Base-by-base conservation (phyloP, 2,888 invertebrate species). In the Herminia tarsipennalis region DNA sequence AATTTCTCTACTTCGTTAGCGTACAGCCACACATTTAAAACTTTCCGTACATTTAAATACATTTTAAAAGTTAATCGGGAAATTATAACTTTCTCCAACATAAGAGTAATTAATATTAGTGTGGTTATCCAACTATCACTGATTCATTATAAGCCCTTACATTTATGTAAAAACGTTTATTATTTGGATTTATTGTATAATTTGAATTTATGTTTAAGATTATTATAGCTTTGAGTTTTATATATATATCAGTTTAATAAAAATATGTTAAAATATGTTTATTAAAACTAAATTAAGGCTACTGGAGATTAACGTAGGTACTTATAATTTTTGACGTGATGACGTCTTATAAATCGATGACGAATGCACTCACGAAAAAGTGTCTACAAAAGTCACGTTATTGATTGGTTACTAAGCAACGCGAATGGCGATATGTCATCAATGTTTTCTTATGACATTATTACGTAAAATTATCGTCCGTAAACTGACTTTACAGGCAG, bases 81-180 rank as follows among this genome's bases (percentile, higher is more conserved):
- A 38, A 34, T 10, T 44, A 36, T 21, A 35, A 47, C 55, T 55
- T 64, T 60, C 46, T 33, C 29, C 39, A 55, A 40, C 36, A 9
- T 13, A 18, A 36, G 29, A 55, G 30, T 38, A 42, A 64, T 60
- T 44, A 45, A 59, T 54, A 59, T 45, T 13, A n/a, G 13, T 18
- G 41, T 37, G 30, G 46, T 59, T 37, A 42, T 48, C 42, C 21
- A 40, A 63, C 38, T 35, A 53, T 46, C 18, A 29, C 2, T 35
- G n/a, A n/a, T 20, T 37, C 24, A 63, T 58, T 46, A 38, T 1
- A n/a, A 14, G 20, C 57, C 49, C 42, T 64, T 55, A 45, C 17
- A 2, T 57, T 25, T 36, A 36, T 13, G 32, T 46, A 41, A n/a
- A n/a, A n/a, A n/a, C n/a, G n/a, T n/a, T n/a, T n/a, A n/a, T n/a